phyloP scores from a whole-genome alignment of 2,113 vertebrate genomes.

The Aythya baeri region DNA sequence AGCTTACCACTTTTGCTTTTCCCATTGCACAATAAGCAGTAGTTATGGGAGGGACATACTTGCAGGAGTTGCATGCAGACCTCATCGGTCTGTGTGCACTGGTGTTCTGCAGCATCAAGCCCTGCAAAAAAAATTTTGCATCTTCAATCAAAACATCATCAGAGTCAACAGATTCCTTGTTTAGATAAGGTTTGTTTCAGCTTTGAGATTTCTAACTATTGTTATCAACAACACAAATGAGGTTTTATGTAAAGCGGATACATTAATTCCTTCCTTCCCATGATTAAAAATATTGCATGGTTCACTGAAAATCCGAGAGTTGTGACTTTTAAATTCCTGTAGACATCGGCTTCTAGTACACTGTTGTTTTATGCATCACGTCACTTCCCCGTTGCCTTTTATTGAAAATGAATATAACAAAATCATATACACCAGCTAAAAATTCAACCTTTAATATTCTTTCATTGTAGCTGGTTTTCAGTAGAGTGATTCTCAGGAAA shows the following conservation, averaged over 20 bases:
- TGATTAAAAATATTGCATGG: neutral
- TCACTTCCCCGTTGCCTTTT: neutral
- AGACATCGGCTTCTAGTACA: neutral
- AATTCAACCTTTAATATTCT: conserved; percentile 32
- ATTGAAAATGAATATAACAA: neutral
- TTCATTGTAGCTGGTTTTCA: neutral
- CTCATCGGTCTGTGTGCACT: neutral
- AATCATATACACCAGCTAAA: neutral
- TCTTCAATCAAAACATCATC: conserved; percentile 12
- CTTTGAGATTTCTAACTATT: neutral
- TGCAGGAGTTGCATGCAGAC: neutral
- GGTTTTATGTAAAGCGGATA: neutral
- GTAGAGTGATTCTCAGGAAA: neutral
- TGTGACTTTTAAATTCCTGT: neutral
- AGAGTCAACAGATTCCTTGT: neutral
- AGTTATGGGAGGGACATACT: neutral
- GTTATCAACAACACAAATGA: neutral
- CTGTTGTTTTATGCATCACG: conserved; percentile 22
- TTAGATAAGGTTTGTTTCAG: conserved; percentile 10
- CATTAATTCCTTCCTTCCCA: conserved; percentile 11
- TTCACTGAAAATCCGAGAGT: neutral
- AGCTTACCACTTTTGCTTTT: neutral
- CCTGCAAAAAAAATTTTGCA: neutral
- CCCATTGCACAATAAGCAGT: neutral
- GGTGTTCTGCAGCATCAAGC: neutral